Conservation (phyloP, 1,140 invertebrate genomes). For the Augochlora pura region DNA sequence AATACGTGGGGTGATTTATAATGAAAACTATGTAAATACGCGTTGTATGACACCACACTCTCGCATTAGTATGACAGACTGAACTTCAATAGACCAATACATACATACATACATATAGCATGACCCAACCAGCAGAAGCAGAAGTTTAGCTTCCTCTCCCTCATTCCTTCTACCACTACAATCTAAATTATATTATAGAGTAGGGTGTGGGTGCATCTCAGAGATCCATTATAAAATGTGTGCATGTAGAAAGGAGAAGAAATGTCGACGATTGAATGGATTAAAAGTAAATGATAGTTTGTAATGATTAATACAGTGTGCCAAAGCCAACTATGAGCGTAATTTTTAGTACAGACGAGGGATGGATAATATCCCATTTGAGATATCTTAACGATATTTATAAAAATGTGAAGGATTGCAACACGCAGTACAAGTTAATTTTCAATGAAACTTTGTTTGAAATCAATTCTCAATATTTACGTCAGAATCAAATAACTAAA, state of each 20-base stretch:
- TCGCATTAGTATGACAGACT: background rate
- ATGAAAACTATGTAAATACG: background rate
- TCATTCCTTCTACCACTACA: too few relatives aligned
- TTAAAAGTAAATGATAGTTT: background rate
- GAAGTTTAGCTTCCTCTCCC: too few relatives aligned
- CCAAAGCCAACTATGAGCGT: conserved; percentile 64
- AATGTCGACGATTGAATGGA: background rate
- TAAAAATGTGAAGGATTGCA: conserved; percentile 46
- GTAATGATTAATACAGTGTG: background rate
- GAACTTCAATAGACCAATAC: too few relatives aligned
- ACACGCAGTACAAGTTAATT: conserved; percentile 39
- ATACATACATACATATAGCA: too few relatives aligned
- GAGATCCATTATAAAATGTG: background rate
- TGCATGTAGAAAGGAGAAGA: background rate
- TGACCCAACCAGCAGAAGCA: too few relatives aligned
- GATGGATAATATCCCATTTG: conserved; percentile 73
- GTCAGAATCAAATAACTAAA: conserved; percentile 65
- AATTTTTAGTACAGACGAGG: conserved; percentile 60
- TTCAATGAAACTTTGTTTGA: conserved; percentile 69
- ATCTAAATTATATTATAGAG: too few relatives aligned
- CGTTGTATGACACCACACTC: background rate
- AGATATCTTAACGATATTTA: conserved; percentile 70
- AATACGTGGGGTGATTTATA: background rate
- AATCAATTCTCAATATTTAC: conserved; percentile 70
- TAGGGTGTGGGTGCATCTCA: too few relatives aligned